Evolutionary conservation across 2,113 vertebrate species (phyloP), one percentile per base, ranked within the genome.

Genomic region (Mesoclemmys tuberculata): DNA sequence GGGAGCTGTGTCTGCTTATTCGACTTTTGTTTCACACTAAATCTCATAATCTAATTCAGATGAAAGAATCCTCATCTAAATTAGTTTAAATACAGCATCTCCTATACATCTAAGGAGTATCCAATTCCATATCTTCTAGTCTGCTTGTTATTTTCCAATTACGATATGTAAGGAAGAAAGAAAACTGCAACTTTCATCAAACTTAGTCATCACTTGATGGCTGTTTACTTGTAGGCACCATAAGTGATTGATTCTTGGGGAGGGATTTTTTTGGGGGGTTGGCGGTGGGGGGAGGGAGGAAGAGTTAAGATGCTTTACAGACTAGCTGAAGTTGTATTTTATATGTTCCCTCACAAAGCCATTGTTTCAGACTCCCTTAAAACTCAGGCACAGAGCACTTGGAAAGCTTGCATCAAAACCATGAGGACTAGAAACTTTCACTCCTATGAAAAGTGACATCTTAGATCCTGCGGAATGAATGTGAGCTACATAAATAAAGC

Each of bases 191-290:
- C 1, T 0, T 85, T 87, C 83, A 9, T 21, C 92, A 88, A 68
- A 10, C 14, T 56, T 91, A 56, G 13, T 52, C 51, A 49, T 87
- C 21, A 82, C 35, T 29, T 21, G 9, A 41, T 26, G 5, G 4
- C 10, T 68, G 55, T 82, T 64, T 94, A 94, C 88, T 78, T 86
- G 55, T 81, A 93, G 56, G 35, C 22, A 75, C 6, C 18, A 6
- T 7, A 55, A 64, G 83, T 89, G 82, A 84, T 85, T 4, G 90
- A 29, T 46, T 89, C 44, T 64, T 88, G 5, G 78, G 26, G 49
- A 74, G 38, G 77, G 6, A 10, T 13, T 22, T n/a, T n/a, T n/a
- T n/a, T 4, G 46, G 46, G 46, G 46, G 46, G 46, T n/a, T n/a
- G n/a, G n/a, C n/a, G n/a, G n/a, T n/a, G 46, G 46, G 46, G 46